A percentile compares a stretch with the other conserved stretches of the same genome.
Conservation (phyloP, 1,140 invertebrate genomes). For the Musca domestica region DNA sequence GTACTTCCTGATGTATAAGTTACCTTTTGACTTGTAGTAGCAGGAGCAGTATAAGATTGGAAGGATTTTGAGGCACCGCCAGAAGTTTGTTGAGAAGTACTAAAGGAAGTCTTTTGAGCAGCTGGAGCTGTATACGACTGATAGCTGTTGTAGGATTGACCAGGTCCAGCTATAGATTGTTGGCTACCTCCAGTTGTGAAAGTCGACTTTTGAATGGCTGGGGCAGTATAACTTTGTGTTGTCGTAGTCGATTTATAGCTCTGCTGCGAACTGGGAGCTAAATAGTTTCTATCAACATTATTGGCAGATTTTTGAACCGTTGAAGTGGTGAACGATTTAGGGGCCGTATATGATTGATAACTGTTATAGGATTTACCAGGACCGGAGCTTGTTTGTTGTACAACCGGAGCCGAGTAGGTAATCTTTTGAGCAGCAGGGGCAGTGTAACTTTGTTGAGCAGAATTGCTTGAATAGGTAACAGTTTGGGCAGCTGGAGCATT, state of each 20-base stretch:
- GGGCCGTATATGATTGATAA: conserved; percentile 4
- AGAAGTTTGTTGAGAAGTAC: background rate
- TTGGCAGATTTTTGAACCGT: conserved; percentile 2
- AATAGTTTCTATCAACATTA: background rate
- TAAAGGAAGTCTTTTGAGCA: background rate
- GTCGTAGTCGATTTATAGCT: background rate
- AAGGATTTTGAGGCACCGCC: background rate
- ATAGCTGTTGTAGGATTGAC: conserved; percentile 8
- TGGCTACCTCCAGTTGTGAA: background rate
- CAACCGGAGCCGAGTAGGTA: conserved; percentile 3
- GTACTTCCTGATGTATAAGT: too few relatives aligned
- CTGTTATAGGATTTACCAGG: conserved; percentile 4
- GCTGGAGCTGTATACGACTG: background rate
- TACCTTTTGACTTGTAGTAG: background rate
- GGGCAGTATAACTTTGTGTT: background rate
- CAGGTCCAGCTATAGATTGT: background rate
- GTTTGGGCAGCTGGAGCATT: background rate
- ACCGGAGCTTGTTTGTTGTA: background rate
- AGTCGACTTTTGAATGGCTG: background rate
- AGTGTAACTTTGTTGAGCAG: background rate
- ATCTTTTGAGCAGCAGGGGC: background rate
- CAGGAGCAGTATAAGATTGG: conserved; percentile 8
- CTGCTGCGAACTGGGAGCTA: background rate
- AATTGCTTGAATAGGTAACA: background rate
- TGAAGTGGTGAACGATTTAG: background rate